phyloP scores from a whole-genome alignment of 2,113 vertebrate genomes.

The Chrysemys picta region DNA sequence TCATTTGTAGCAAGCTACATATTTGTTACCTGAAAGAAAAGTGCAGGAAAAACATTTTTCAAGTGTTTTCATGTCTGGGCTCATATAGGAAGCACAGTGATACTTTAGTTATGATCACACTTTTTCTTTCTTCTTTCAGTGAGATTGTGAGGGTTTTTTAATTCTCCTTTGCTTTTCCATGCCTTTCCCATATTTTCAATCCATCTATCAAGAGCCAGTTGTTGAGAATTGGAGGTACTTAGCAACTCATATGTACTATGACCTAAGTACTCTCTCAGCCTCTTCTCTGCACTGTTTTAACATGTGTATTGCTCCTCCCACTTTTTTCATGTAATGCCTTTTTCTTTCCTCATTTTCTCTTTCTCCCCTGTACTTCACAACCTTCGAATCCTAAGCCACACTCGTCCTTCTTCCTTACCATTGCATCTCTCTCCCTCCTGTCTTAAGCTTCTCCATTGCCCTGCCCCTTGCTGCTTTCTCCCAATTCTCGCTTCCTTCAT shows the following conservation, averaged over 20 bases:
- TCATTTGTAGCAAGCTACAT: background rate
- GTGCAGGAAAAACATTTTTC: background rate
- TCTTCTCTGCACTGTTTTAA: background rate
- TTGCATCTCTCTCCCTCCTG: background rate
- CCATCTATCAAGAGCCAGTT: background rate
- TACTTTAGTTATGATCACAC: background rate
- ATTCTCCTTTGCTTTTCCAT: background rate
- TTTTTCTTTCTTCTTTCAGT: background rate
- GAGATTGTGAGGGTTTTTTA: fast-evolving
- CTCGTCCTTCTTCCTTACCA: background rate
- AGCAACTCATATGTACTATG: background rate
- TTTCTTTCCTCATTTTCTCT: background rate
- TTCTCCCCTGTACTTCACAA: background rate
- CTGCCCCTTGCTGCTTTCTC: background rate
- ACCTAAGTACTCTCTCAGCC: fast-evolving
- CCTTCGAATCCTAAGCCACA: background rate
- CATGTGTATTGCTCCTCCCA: fast-evolving
- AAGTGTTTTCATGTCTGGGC: background rate
- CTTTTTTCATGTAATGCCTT: background rate
- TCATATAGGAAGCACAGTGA: background rate
- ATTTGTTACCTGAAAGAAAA: background rate
- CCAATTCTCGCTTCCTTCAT: constrained; percentile 23
- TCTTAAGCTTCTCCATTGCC: background rate
- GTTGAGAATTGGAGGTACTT: background rate
- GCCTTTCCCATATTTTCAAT: background rate